phyloP scores from a whole-genome alignment of 2,113 vertebrate species.

The Shinisaurus crocodilurus region DNA sequence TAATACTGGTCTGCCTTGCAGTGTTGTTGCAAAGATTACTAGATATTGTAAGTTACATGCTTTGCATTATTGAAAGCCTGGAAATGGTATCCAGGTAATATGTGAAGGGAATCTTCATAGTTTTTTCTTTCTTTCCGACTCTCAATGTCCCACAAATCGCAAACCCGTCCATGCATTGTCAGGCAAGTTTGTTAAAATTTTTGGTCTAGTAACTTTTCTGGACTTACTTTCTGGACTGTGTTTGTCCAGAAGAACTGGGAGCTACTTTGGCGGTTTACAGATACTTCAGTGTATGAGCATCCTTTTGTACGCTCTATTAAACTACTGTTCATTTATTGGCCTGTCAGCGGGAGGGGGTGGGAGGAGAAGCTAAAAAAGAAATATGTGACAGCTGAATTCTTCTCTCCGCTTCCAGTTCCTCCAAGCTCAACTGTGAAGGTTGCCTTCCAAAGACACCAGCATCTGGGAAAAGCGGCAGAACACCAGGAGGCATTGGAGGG shows the following conservation, averaged over 20 bases:
- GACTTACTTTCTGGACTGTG: no score
- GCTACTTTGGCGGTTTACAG: not conserved
- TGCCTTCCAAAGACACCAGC: conserved; percentile 41
- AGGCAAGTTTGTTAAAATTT: not conserved
- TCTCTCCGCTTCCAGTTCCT: conserved; percentile 65
- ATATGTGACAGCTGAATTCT: not conserved
- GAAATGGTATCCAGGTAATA: not conserved
- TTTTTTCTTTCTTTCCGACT: not conserved
- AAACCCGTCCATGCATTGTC: no score
- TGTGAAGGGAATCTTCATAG: not conserved
- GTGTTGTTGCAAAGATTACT: not conserved
- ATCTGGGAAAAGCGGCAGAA: conserved; percentile 48
- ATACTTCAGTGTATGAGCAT: no score
- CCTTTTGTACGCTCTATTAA: no score
- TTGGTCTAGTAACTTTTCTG: no score
- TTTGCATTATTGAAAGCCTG: not conserved
- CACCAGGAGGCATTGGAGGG: conserved; percentile 34
- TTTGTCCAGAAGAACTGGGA: not conserved
- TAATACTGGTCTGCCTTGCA: not conserved
- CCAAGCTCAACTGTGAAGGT: conserved; percentile 41
- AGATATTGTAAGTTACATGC: not conserved
- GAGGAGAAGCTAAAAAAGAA: no score
- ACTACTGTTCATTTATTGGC: no score
- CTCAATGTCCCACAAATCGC: not conserved
- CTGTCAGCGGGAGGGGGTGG: no score